Evolutionary conservation across 1,140 invertebrate genomes (phyloP).

Genomic region (Hestina assimilis): DNA sequence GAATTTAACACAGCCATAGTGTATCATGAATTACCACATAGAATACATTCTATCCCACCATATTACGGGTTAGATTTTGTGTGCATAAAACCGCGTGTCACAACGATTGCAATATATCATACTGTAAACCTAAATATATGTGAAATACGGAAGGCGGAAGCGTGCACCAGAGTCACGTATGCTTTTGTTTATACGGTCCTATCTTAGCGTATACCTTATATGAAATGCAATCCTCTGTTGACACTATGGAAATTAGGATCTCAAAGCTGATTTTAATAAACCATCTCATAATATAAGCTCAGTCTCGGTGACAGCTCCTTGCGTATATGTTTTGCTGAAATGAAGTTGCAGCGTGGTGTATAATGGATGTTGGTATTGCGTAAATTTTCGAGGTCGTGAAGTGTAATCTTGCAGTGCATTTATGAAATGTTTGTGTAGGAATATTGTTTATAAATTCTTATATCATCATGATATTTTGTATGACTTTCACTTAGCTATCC

Average conservation of each 20-base stretch:
- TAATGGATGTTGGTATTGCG: not conserved
- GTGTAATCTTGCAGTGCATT: not conserved
- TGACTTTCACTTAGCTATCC: too few relatives aligned
- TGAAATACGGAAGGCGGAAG: not conserved
- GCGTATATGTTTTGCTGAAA: not conserved
- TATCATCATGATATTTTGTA: too few relatives aligned
- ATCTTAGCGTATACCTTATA: slow-evolving; percentile 4
- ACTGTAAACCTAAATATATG: too few relatives aligned
- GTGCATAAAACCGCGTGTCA: too few relatives aligned
- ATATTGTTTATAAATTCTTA: not conserved
- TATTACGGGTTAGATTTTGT: too few relatives aligned
- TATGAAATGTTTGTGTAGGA: not conserved
- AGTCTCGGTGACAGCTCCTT: not conserved
- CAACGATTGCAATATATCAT: too few relatives aligned
- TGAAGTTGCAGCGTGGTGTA: not conserved
- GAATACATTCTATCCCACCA: too few relatives aligned
- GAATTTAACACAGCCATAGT: too few relatives aligned
- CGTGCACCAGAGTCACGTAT: slow-evolving; percentile 7
- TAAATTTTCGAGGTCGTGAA: not conserved
- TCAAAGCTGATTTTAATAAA: slow-evolving; percentile 45
- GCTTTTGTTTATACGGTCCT: slow-evolving; percentile 14
- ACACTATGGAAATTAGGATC: slow-evolving; percentile 54
- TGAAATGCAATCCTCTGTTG: slow-evolving; percentile 46
- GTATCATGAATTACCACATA: too few relatives aligned
- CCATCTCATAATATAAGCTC: not conserved